Evolutionary conservation across 2,113 vertebrate species (phyloP), one percentile per base, ranked within the genome.

Genomic region (Petromus typicus): DNA sequence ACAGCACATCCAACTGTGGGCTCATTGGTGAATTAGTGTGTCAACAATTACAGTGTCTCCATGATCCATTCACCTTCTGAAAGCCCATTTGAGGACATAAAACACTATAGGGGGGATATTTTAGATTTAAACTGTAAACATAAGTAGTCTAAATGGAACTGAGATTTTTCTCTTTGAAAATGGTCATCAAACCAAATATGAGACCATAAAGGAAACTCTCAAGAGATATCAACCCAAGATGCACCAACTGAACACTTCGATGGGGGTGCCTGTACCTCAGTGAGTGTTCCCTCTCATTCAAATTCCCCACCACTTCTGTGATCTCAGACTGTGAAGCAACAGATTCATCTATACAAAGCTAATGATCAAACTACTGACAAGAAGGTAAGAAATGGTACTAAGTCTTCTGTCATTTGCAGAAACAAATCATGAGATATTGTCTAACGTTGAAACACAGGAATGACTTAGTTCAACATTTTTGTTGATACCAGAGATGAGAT

Each of bases 251-350:
- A 84, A 64, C 30, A 1, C 40, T n/a, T 73, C 27, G 7, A 37
- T 5, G 54, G 32, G 1, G 23, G 2, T 34, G 0, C 1, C 45
- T 22, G 16, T 7, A 37, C 37, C n/a, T 37, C 20, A 69, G 37
- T 34, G 8, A 34, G n/a, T 22, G 4, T n/a, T 59, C 20, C 81
- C 13, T 27, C n/a, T 17, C 40, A 51, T 3, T 40, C 23, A 37
- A 84, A 22, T 13, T 2, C 20, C 0, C 3, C 34, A 25, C 7
- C 51, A 3, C 25, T 25, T 86, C 32, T 7, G 1, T 45, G 14
- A 37, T 32, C 23, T 83, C 22, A 48, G 18, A 40, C 32, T 86
- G 25, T 45, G 54, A 34, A 92, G n/a, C 5, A 54, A 3, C 45
- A 73, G 5, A 84, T 37, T 73, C 22, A 43, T 43, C 23, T 54